Conservation (phyloP, 1,140 invertebrate genomes). For the Leptinotarsa defecta region DNA sequence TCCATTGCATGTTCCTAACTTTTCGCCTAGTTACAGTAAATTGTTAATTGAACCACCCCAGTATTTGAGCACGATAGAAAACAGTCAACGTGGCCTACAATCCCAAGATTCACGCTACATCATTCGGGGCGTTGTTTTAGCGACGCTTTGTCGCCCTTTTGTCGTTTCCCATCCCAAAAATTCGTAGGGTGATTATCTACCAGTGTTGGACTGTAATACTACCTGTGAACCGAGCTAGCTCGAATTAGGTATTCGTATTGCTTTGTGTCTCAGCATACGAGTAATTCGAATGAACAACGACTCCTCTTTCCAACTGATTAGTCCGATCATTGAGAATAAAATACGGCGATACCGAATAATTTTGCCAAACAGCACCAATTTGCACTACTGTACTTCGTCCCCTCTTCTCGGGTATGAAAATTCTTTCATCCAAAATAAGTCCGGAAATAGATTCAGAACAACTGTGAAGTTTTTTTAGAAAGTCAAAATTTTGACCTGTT, state of each 20-base stretch:
- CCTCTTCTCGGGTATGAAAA: too few species aligned
- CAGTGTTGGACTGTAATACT: neutral
- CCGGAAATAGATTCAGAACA: too few species aligned
- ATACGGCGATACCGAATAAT: too few species aligned
- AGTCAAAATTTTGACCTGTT: too few species aligned
- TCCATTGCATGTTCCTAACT: neutral
- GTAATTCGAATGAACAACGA: neutral
- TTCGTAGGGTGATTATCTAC: neutral
- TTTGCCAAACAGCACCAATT: too few species aligned
- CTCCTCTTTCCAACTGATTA: too few species aligned
- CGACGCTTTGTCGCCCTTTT: constrained; percentile 7
- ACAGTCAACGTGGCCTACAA: neutral
- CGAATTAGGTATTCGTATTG: neutral
- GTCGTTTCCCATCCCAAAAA: constrained; percentile 3
- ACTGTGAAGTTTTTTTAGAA: too few species aligned
- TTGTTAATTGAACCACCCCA: constrained; percentile 8
- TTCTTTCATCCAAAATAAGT: too few species aligned
- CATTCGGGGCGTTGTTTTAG: neutral
- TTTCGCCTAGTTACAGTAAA: constrained; percentile 3
- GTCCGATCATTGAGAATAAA: too few species aligned
- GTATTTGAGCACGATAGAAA: neutral
- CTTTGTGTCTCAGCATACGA: neutral
- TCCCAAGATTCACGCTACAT: neutral
- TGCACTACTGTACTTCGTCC: too few species aligned
- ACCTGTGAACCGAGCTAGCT: neutral